Conservation (phyloP, 1,140 invertebrate genomes). For the Hylaeus anthracinus region DNA sequence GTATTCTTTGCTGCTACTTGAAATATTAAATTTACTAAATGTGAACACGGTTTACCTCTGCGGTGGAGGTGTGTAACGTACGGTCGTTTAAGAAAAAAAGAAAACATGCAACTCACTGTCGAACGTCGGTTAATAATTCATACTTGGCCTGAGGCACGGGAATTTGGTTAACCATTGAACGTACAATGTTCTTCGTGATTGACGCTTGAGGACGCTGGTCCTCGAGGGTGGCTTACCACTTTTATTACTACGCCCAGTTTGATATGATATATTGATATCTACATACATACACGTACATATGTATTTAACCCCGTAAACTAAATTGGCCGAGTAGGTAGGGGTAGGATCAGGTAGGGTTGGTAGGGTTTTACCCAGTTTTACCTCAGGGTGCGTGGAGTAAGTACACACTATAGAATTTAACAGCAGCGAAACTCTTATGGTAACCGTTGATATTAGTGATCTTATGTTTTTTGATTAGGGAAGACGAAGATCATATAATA, state of each 20-base stretch:
- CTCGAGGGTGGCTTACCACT: constrained; percentile 24
- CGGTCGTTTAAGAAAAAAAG: background rate
- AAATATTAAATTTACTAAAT: too few relatives aligned
- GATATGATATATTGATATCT: background rate
- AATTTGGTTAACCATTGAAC: constrained; percentile 73
- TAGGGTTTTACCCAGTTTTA: background rate
- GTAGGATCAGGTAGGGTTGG: too few relatives aligned
- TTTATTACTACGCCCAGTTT: constrained; percentile 36
- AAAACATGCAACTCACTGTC: constrained; percentile 63
- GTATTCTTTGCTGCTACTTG: too few relatives aligned
- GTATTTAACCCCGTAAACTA: background rate
- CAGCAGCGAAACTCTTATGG: too few relatives aligned
- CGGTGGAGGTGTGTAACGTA: background rate
- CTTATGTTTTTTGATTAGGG: too few relatives aligned
- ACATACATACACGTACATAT: background rate
- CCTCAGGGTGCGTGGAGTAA: too few relatives aligned
- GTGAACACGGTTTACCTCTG: too few relatives aligned
- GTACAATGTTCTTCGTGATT: constrained; percentile 28
- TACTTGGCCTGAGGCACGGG: constrained; percentile 68
- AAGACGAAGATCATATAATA: too few relatives aligned
- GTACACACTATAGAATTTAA: too few relatives aligned
- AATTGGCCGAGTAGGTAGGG: background rate
- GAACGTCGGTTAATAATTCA: constrained; percentile 68
- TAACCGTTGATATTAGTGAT: too few relatives aligned
- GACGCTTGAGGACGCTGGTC: constrained; percentile 42